Conservation (phyloP, 2,113 vertebrate species). For the Gobius niger region DNA sequence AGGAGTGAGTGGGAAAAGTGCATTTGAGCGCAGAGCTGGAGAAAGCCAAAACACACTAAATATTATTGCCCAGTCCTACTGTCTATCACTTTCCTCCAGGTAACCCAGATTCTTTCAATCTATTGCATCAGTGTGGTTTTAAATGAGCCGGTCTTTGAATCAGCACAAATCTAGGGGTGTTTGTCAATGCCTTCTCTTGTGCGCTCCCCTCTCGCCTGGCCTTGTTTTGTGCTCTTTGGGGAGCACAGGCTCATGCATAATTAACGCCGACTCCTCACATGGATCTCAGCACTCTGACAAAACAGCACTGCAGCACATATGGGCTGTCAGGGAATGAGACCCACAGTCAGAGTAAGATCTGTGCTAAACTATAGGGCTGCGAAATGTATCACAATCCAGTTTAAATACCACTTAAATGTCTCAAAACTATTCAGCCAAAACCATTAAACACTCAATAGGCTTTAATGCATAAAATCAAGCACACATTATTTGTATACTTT, state of each 20-base stretch:
- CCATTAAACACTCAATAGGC: neutral
- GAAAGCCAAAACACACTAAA: too few relatives aligned
- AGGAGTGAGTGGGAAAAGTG: too few relatives aligned
- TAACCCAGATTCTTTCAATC: slow-evolving; percentile 30
- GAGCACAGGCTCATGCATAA: slow-evolving; percentile 80
- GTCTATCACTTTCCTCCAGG: slow-evolving; percentile 4
- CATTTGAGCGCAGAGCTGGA: too few relatives aligned
- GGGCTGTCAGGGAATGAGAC: slow-evolving; percentile 47
- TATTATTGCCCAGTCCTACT: too few relatives aligned
- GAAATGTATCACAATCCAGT: too few relatives aligned
- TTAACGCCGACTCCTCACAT: slow-evolving; percentile 72
- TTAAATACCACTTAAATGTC: too few relatives aligned
- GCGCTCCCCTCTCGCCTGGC: slow-evolving; percentile 61
- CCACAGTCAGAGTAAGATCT: slow-evolving; percentile 9
- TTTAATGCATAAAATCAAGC: neutral
- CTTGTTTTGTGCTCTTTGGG: slow-evolving; percentile 70
- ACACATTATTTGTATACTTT: too few relatives aligned
- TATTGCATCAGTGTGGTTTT: slow-evolving; percentile 34
- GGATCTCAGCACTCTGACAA: slow-evolving; percentile 54
- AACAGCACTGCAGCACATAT: slow-evolving; percentile 62
- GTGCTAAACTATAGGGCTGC: too few relatives aligned
- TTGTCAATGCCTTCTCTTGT: slow-evolving; percentile 39
- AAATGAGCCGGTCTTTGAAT: slow-evolving; percentile 63
- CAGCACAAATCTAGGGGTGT: slow-evolving; percentile 51
- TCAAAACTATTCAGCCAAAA: neutral